Conservation (phyloP, 2,797 vertebrate species). For the Eurystomus glaucurus region DNA sequence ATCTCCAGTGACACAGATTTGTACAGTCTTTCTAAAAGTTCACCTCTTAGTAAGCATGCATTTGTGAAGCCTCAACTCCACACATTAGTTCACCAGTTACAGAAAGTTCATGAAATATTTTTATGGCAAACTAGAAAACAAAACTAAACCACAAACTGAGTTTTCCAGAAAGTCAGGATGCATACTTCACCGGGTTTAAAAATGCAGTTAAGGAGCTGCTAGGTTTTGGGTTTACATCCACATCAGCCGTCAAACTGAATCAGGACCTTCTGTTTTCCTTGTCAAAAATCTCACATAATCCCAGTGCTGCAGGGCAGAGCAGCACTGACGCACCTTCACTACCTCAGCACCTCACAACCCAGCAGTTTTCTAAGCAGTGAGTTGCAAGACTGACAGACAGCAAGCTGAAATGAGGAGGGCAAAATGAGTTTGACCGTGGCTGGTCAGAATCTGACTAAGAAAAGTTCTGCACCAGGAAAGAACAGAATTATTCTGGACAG, state of each 20-base stretch:
- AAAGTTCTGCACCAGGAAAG: background rate
- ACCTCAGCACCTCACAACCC: background rate
- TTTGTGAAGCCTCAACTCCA: background rate
- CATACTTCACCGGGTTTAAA: background rate
- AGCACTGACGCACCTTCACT: rapidly evolving
- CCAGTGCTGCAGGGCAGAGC: background rate
- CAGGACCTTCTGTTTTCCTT: background rate
- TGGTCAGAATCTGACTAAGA: background rate
- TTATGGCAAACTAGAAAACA: background rate
- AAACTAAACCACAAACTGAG: background rate
- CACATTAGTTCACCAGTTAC: background rate
- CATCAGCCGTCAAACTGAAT: background rate
- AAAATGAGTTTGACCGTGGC: background rate
- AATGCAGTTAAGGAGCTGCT: background rate
- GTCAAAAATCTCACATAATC: rapidly evolving
- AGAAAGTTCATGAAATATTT: background rate
- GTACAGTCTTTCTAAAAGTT: background rate
- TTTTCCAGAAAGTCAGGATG: background rate
- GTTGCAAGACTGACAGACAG: background rate
- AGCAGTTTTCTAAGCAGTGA: rapidly evolving
- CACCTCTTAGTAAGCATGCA: rapidly evolving
- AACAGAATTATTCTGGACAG: background rate
- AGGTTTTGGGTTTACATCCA: background rate
- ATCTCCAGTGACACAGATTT: rapidly evolving
- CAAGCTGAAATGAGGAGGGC: background rate